phyloP scores from a whole-genome alignment of 2,888 invertebrate genomes.

The Drosophila flavopinicola region DNA sequence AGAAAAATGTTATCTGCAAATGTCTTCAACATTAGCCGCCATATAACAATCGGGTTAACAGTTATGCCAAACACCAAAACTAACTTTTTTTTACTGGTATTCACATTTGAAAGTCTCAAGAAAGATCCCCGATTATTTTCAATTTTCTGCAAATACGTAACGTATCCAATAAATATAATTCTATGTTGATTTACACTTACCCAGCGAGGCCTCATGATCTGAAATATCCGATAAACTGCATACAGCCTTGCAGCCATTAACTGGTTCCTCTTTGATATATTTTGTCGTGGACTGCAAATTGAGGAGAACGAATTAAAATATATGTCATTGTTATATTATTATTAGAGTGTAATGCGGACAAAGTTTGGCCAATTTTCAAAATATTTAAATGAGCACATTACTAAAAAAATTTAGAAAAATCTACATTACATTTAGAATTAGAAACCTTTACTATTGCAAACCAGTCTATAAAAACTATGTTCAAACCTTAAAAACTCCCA shows the following conservation, averaged over 20 bases:
- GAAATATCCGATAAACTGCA: slow-evolving; percentile 96
- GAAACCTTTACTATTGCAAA: too few species aligned
- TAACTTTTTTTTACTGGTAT: background rate
- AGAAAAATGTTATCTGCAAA: slow-evolving; percentile 75
- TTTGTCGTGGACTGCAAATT: slow-evolving; percentile 78
- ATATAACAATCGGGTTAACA: slow-evolving; percentile 32
- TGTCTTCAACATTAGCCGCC: slow-evolving; percentile 24
- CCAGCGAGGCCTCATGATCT: slow-evolving; percentile 94
- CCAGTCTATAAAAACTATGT: too few species aligned
- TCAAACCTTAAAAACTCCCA: too few species aligned
- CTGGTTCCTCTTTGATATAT: slow-evolving; percentile 84
- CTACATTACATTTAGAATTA: too few species aligned
- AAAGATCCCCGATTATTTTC: background rate
- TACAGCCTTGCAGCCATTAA: slow-evolving; percentile 90
- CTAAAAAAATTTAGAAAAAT: too few species aligned
- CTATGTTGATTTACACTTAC: slow-evolving; percentile 87
- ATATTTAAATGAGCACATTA: too few species aligned
- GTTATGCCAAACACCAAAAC: slow-evolving; percentile 4
- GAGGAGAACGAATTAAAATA: background rate
- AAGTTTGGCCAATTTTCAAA: too few species aligned
- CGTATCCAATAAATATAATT: too few species aligned
- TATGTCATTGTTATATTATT: background rate
- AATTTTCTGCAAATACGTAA: too few species aligned
- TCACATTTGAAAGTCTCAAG: background rate
- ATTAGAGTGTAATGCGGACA: too few species aligned